phyloP scores from a whole-genome alignment of 1,140 invertebrate genomes.

The Caenorhabditis briggsae region DNA sequence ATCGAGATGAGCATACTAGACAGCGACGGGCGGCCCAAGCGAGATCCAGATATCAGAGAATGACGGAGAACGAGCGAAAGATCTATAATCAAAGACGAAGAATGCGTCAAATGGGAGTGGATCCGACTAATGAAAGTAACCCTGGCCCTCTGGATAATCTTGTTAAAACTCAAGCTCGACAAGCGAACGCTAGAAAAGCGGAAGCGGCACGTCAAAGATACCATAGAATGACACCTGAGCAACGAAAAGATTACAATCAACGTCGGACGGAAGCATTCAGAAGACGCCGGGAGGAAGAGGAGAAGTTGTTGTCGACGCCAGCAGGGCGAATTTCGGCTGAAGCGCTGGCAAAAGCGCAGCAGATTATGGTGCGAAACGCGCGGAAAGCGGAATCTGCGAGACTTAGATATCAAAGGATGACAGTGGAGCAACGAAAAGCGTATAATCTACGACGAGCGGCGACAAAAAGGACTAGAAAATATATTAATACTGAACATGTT shows the following conservation, averaged over 20 bases:
- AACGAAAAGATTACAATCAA: slow-evolving; percentile 62
- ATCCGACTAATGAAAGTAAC: slow-evolving; percentile 1
- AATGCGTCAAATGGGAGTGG: slow-evolving; percentile 51
- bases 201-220: slow-evolving; percentile 63
- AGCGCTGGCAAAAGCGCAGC: slow-evolving; percentile 59
- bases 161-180: not conserved
- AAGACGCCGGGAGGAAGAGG: slow-evolving; percentile 61
- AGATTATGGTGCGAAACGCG: slow-evolving; percentile 65
- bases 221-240: slow-evolving; percentile 63
- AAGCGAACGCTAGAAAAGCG: slow-evolving; percentile 64
- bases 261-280: slow-evolving; percentile 62
- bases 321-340: slow-evolving; percentile 57
- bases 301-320: slow-evolving; percentile 60
- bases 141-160: not conserved
- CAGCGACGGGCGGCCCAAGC: slow-evolving; percentile 55
- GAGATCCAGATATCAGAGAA: slow-evolving; percentile 55
- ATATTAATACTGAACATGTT: not conserved
- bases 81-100: slow-evolving; percentile 63
- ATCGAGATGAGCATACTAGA: slow-evolving; percentile 18
- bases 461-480: not conserved
- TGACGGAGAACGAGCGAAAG: slow-evolving; percentile 56
- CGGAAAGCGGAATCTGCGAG: slow-evolving; percentile 59
- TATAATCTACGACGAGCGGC: slow-evolving; percentile 39
- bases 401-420: slow-evolving; percentile 59
- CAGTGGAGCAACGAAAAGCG: slow-evolving; percentile 60